phyloP scores from a whole-genome alignment of 1,140 invertebrate genomes.

The Goniozus legneri region DNA sequence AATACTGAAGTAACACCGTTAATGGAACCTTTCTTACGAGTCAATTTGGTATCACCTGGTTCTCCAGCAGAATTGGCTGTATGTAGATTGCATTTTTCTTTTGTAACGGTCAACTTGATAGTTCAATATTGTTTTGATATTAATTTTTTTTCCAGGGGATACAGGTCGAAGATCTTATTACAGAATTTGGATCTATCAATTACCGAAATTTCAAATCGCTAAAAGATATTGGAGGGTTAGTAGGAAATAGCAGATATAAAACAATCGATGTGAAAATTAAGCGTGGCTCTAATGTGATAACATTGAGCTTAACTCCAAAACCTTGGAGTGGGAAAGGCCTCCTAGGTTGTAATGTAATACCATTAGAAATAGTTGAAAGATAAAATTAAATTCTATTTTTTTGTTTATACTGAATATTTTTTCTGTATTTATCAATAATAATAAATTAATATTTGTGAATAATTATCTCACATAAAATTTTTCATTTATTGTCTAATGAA shows the following conservation, averaged over 20 bases:
- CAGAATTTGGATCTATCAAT: conserved; percentile 83
- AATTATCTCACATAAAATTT: too few species aligned
- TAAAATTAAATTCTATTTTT: too few species aligned
- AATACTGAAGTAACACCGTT: conserved; percentile 14
- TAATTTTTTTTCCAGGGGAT: conserved; percentile 64
- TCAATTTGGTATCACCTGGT: conserved; percentile 70
- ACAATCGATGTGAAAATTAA: conserved; percentile 61
- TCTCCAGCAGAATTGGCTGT: conserved; percentile 80
- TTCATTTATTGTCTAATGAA: too few species aligned
- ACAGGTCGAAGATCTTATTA: conserved; percentile 66
- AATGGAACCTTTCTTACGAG: conserved; percentile 63
- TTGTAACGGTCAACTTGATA: conserved; percentile 9
- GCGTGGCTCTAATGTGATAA: conserved; percentile 49
- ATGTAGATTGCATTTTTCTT: conserved; percentile 39
- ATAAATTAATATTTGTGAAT: too few species aligned
- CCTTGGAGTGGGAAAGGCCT: conserved; percentile 71
- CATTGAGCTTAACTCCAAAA: conserved; percentile 63
- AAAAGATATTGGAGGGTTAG: conserved; percentile 65
- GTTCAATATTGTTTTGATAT: neutral
- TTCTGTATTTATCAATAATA: too few species aligned
- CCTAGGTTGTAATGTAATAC: conserved; percentile 72
- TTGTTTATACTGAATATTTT: too few species aligned
- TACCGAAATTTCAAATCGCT: conserved; percentile 69
- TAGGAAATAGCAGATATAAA: conserved; percentile 70
- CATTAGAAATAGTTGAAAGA: conserved; percentile 54